Evolutionary conservation across 2,888 invertebrate genomes (phyloP).

Genomic region (Scaptomyza tumidula): DNA sequence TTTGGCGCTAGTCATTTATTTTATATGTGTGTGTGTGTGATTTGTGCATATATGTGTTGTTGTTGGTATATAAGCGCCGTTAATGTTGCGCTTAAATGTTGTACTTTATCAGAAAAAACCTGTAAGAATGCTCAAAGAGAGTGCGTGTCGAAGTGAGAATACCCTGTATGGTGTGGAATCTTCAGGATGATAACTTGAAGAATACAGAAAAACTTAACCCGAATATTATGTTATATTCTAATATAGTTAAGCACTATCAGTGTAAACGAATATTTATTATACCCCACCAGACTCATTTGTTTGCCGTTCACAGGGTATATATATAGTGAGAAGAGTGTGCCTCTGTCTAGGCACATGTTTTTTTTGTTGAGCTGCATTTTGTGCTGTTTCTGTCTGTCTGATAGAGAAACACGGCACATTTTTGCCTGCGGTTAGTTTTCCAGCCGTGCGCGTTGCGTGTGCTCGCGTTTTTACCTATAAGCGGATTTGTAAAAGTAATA

Average conservation of each 20-base stretch:
- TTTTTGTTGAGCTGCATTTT: conserved; percentile 29
- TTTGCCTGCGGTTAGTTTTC: conserved; percentile 59
- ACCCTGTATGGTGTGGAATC: conserved; percentile 2
- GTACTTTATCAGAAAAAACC: conserved; percentile 62
- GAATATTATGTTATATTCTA: too few relatives aligned
- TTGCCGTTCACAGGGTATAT: conserved; percentile 34
- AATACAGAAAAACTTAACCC: background rate
- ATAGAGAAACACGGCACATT: conserved; percentile 19
- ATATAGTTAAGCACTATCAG: too few relatives aligned
- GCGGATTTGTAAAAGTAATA: conserved; percentile 18
- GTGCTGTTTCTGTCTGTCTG: conserved; percentile 28
- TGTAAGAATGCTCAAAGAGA: background rate
- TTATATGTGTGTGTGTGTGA: conserved; percentile 15
- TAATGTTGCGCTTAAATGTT: conserved; percentile 66
- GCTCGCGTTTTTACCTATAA: conserved; percentile 36
- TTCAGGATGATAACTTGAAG: background rate
- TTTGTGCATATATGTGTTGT: conserved; percentile 15
- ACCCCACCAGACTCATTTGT: background rate
- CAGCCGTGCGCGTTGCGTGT: conserved; percentile 66
- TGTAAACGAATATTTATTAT: background rate
- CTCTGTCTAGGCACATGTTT: conserved; percentile 21
- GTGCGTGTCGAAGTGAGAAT: background rate
- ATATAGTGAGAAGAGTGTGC: conserved; percentile 22
- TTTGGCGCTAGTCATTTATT: conserved; percentile 45
- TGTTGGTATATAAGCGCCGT: conserved; percentile 56